These are phyloP conservation scores for Platygyra sinensis DNA, from an alignment of 64 coral and sea anemone genomes.

Conservation along the genomic window DNA sequence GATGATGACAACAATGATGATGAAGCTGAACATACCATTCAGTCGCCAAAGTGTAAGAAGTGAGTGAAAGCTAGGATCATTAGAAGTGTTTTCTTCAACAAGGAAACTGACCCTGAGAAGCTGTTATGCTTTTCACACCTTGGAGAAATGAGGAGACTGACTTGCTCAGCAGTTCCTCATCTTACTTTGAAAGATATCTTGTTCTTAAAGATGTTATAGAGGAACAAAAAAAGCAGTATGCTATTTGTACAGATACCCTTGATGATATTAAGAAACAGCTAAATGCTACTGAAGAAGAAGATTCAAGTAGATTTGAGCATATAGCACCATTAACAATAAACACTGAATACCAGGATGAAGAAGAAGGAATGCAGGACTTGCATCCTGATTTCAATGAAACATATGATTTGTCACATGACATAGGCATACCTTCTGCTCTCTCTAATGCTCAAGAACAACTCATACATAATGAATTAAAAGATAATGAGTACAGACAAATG, in stretches of 20 bases:
- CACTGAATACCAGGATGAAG: neutral
- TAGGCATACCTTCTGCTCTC: neutral
- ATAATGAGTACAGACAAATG: too few relatives aligned
- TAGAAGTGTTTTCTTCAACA: slow-evolving; percentile 7
- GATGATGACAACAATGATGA: slow-evolving; percentile 15
- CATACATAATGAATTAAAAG: neutral
- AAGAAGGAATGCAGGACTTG: neutral
- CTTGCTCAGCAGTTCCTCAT: slow-evolving; percentile 25
- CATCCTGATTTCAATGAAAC: neutral
- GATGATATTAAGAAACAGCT: neutral
- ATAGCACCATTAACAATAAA: neutral
- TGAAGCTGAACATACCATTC: neutral
- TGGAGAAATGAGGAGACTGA: slow-evolving; percentile 55
- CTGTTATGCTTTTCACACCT: slow-evolving; percentile 29
- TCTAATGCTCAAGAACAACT: neutral
- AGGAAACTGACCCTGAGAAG: slow-evolving; percentile 45
- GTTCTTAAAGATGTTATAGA: neutral
- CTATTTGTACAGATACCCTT: slow-evolving; percentile 8
- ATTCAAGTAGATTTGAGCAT: slow-evolving; percentile 18
- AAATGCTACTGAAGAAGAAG: neutral
- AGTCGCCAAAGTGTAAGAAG: neutral
- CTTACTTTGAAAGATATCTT: slow-evolving; percentile 13
- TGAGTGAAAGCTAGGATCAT: neutral
- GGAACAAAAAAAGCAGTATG: slow-evolving; percentile 39
- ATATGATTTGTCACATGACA: neutral